phyloP scores from a whole-genome alignment of 2,113 vertebrate genomes.

The Nothobranchius kuhntae region DNA sequence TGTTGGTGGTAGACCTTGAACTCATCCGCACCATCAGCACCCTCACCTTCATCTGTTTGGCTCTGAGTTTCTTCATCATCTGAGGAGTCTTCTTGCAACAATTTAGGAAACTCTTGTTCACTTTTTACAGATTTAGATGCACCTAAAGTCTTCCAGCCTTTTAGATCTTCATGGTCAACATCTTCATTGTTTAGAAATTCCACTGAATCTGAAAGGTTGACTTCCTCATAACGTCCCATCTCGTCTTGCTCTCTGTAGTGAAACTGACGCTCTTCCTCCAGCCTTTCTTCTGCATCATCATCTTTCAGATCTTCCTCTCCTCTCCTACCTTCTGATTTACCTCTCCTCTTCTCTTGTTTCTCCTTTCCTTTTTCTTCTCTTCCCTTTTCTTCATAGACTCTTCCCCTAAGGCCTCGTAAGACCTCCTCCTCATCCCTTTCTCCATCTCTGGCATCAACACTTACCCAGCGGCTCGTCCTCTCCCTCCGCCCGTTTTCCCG shows the following conservation, averaged over 20 bases:
- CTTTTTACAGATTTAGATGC: not conserved
- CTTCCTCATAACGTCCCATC: not conserved
- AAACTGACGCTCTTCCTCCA: not conserved
- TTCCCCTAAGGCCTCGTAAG: not conserved
- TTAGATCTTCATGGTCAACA: not conserved
- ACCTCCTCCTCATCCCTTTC: not conserved
- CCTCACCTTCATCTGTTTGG: slow-evolving; percentile 27
- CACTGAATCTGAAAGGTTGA: not conserved
- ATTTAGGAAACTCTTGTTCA: slow-evolving; percentile 1
- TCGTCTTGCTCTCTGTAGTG: not conserved
- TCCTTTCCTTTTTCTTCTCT: not conserved
- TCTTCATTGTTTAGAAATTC: not conserved
- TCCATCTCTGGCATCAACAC: not conserved
- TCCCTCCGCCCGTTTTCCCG: slow-evolving; percentile 26
- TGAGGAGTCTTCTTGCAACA: slow-evolving; percentile 2
- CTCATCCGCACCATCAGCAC: slow-evolving; percentile 23
- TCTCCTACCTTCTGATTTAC: not conserved
- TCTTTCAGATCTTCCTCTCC: not conserved
- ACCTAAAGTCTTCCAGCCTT: not conserved
- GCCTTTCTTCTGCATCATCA: not conserved
- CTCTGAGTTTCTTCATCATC: slow-evolving; percentile 22
- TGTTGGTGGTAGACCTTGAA: slow-evolving; percentile 52
- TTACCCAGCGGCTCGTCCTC: slow-evolving; percentile 10
- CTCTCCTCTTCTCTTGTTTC: not conserved
- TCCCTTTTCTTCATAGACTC: too few species aligned